These are phyloP conservation scores for Lasioglossum figueresi DNA, from an alignment of 2,888 invertebrate species.

Conservation along the genomic window DNA sequence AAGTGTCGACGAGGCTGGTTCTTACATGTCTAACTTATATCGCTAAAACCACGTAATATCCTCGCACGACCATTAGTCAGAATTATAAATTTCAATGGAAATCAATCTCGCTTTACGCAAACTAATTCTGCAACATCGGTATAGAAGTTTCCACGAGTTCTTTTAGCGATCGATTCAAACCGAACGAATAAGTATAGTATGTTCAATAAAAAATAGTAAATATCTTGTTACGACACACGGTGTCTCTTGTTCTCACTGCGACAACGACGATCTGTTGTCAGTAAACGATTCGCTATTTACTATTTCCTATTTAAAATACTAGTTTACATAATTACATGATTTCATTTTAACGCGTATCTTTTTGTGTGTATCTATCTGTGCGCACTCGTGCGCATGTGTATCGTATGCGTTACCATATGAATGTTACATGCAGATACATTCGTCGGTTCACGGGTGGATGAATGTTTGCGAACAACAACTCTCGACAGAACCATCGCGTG, in stretches of 20 bases:
- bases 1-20: slow-evolving; percentile 13
- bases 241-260: neutral
- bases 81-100: slow-evolving; percentile 6
- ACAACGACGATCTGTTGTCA: neutral
- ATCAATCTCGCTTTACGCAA: slow-evolving; percentile 16
- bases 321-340: slow-evolving; percentile 39
- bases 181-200: slow-evolving; percentile 12
- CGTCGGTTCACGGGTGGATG: neutral
- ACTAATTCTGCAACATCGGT: slow-evolving; percentile 5
- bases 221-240: neutral
- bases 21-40: slow-evolving; percentile 32
- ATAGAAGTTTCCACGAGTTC: neutral
- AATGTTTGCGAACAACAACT: slow-evolving; percentile 9
- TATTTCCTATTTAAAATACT: slow-evolving; percentile 45
- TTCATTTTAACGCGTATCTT: neutral
- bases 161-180: neutral
- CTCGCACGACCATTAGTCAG: neutral
- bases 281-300: slow-evolving; percentile 37
- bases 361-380: neutral
- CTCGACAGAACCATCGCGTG: neutral
- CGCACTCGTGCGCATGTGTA: neutral
- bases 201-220: slow-evolving; percentile 49
- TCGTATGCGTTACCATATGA: slow-evolving; percentile 15
- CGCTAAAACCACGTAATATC: slow-evolving; percentile 31
- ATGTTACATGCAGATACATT: slow-evolving; percentile 22